These are phyloP conservation scores for Trogon surrucura DNA, from an alignment of 2,113 vertebrate species.

Conservation along the genomic window DNA sequence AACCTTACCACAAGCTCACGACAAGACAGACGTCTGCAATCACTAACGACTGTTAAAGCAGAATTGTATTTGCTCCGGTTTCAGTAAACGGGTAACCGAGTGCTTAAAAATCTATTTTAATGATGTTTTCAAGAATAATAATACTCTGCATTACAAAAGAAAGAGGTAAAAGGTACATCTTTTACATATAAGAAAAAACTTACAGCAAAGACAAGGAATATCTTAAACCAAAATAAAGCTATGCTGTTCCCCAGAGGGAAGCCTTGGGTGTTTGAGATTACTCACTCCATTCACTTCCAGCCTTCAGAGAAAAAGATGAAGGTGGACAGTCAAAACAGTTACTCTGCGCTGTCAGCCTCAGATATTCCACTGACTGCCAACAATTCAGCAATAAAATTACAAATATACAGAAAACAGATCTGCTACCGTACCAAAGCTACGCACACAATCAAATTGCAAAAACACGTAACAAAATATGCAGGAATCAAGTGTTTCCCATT, in stretches of 20 bases:
- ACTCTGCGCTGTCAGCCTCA: neutral
- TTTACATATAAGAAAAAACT: conserved; percentile 70
- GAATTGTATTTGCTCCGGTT: neutral
- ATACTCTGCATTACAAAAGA: conserved; percentile 76
- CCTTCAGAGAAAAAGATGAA: conserved; percentile 39
- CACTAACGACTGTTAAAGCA: neutral
- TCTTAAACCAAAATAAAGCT: conserved; percentile 68
- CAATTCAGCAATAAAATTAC: conserved; percentile 47
- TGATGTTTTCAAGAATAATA: conserved; percentile 72
- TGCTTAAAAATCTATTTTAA: conserved; percentile 80
- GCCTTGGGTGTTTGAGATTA: conserved; percentile 1
- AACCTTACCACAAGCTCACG: neutral
- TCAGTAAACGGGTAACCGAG: neutral
- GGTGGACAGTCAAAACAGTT: neutral
- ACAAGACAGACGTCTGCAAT: neutral
- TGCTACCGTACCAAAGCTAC: conserved; percentile 62
- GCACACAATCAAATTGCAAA: conserved; percentile 67
- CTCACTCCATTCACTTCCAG: conserved; percentile 39
- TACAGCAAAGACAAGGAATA: conserved; percentile 62
- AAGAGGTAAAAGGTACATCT: conserved; percentile 58
- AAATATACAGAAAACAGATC: conserved; percentile 55
- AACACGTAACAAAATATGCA: conserved; percentile 58
- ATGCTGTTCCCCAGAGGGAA: conserved; percentile 56
- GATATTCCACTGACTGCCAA: conserved; percentile 5
- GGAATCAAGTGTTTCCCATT: conserved; percentile 38